phyloP scores from a whole-genome alignment of 2,888 invertebrate genomes.

The Nysson spinosus region DNA sequence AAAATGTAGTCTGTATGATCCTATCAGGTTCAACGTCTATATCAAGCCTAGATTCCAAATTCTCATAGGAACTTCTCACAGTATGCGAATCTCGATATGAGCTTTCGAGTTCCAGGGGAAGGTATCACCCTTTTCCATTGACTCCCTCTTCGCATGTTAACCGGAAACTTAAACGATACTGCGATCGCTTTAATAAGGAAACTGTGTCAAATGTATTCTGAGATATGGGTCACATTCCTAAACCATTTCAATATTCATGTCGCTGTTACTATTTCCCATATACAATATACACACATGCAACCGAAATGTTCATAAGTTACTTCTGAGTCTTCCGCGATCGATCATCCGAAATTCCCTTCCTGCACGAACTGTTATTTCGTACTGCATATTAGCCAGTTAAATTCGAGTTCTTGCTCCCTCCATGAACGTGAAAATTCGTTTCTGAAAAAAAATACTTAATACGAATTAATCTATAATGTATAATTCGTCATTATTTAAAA shows the following conservation, averaged over 20 bases:
- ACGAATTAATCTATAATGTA: too few relatives aligned
- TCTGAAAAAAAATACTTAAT: too few relatives aligned
- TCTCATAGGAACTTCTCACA: constrained; percentile 16
- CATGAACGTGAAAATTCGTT: too few relatives aligned
- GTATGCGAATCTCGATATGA: constrained; percentile 25
- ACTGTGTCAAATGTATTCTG: constrained; percentile 38
- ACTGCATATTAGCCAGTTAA: too few relatives aligned
- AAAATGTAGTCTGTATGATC: too few relatives aligned
- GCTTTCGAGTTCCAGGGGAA: constrained; percentile 20
- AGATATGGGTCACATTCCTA: constrained; percentile 43
- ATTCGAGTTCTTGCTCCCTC: too few relatives aligned
- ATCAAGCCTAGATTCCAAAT: constrained; percentile 13
- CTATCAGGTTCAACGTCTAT: constrained; percentile 13
- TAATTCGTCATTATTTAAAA: too few relatives aligned
- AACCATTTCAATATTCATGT: constrained; percentile 38
- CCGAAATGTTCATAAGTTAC: constrained; percentile 20
- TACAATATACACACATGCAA: not conserved
- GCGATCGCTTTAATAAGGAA: constrained; percentile 43
- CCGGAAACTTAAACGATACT: constrained; percentile 12
- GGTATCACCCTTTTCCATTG: constrained; percentile 17
- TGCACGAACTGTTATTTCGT: constrained; percentile 3
- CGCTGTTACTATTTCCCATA: not conserved
- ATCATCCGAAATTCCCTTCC: constrained; percentile 37
- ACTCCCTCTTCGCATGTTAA: not conserved
- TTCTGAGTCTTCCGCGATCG: constrained; percentile 34